Evolutionary conservation across 2,888 invertebrate species (phyloP), one percentile per base, ranked within the genome.

Genomic region (Uropetala carovei): DNA sequence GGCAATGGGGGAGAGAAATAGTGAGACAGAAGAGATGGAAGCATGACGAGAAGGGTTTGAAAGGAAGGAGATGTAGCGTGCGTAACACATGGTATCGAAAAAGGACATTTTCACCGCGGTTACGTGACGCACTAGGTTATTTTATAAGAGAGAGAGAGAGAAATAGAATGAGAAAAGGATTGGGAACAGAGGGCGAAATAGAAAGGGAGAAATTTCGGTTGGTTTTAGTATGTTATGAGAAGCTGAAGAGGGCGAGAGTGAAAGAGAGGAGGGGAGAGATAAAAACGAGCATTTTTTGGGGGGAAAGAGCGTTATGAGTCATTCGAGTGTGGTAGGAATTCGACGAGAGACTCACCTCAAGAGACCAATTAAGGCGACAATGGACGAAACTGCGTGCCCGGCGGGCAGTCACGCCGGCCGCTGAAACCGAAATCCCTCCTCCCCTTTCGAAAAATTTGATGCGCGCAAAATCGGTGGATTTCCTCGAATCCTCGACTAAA

Each of bases 281-380:
- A 8, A n/a, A n/a, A n/a, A 16, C 18, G 64, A 64, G 18, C 68
- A 13, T n/a, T n/a, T n/a, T n/a, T 7, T 64, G 64, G 11, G 22
- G 22, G 22, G n/a, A 18, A 68, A 68, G n/a, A 68, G 13, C 68
- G 68, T 68, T 68, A 68, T 22, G 22, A 22, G n/a, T 22, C 68
- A 68, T 68, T 68, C 68, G 11, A 68, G 2, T n/a, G 11, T 22
- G 68, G 7, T n/a, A 68, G 18, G 68, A 22, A n/a, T n/a, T 64
- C 64, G 64, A 18, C 14, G n/a, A 68, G n/a, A 68, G 68, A 68
- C 22, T 68, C 68, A n/a, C 68, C 68, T 18, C 68, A 68, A 68
- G 68, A 68, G 68, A 68, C 68, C 68, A n/a, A 68, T 68, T 68
- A 68, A 68, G 68, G 68, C n/a, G n/a, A 9, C 68, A 68, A 68